Percentiles rank a stretch among this genome's conserved stretches.
phyloP scores from a whole-genome alignment of 2,888 invertebrate species.

The Phaedon cochleariae region DNA sequence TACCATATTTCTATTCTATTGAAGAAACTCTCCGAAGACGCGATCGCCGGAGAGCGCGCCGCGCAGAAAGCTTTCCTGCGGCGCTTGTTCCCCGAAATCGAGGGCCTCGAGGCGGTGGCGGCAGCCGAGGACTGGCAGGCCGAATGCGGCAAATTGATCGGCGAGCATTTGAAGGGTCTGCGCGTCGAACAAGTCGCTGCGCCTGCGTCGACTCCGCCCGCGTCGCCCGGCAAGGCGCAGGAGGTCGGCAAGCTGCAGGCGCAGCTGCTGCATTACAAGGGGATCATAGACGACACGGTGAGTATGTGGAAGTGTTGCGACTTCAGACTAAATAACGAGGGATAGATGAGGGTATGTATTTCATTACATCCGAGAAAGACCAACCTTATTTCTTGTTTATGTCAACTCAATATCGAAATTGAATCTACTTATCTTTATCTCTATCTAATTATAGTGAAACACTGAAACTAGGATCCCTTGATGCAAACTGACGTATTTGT shows the following conservation, averaged over 20 bases:
- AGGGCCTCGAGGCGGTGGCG: slow-evolving; percentile 43
- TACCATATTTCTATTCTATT: slow-evolving; percentile 28
- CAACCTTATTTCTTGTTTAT: too few species aligned
- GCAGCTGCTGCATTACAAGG: slow-evolving; percentile 69
- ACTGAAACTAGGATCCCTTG: too few species aligned
- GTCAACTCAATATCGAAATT: too few species aligned
- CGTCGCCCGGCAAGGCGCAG: slow-evolving; percentile 21
- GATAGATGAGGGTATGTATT: too few species aligned
- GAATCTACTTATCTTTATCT: too few species aligned
- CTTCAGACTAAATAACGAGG: too few species aligned
- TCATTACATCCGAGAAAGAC: too few species aligned
- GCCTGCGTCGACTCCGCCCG: slow-evolving; percentile 1
- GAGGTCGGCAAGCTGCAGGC: slow-evolving; percentile 40
- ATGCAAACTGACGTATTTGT: too few species aligned
- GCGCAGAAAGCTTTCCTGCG: slow-evolving; percentile 67
- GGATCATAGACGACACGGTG: slow-evolving; percentile 80
- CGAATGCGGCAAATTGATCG: slow-evolving; percentile 53
- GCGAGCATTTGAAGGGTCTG: slow-evolving; percentile 38
- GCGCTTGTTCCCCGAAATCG: slow-evolving; percentile 70
- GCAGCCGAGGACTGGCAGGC: slow-evolving; percentile 44
- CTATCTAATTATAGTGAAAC: too few species aligned
- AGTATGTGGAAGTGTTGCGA: slow-evolving; percentile 55
- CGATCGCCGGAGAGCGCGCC: slow-evolving; percentile 60
- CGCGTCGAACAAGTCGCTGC: slow-evolving; percentile 12
- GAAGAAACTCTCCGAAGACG: slow-evolving; percentile 51